Percentiles rank a stretch among this genome's conserved stretches.
phyloP scores from a whole-genome alignment of 2,113 vertebrate genomes.

The Sebastes fasciatus region DNA sequence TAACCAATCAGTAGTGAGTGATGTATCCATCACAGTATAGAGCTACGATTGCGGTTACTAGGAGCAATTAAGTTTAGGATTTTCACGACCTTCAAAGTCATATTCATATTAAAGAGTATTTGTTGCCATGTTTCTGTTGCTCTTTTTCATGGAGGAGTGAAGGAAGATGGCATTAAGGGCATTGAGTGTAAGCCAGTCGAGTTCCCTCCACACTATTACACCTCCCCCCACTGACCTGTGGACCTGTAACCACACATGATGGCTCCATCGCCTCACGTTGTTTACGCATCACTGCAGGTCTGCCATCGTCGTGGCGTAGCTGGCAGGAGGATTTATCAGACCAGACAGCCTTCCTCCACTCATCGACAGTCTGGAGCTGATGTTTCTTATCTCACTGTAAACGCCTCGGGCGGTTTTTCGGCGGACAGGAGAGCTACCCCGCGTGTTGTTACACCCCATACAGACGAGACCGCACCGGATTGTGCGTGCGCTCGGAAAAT shows the following conservation, averaged over 20 bases:
- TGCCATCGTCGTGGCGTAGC: neutral
- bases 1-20: neutral
- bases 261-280: slow-evolving; percentile 35
- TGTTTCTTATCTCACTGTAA: slow-evolving; percentile 65
- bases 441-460: slow-evolving; percentile 42
- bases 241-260: slow-evolving; percentile 29
- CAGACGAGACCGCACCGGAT: slow-evolving; percentile 41
- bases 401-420: slow-evolving; percentile 34
- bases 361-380: slow-evolving; percentile 51
- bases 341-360: slow-evolving; percentile 63
- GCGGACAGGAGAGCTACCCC: slow-evolving; percentile 47
- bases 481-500: slow-evolving; percentile 42
- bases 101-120: neutral
- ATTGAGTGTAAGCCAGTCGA: neutral
- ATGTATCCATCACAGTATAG: neutral
- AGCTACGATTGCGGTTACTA: neutral
- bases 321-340: slow-evolving; percentile 52
- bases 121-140: neutral
- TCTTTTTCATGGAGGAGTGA: neutral
- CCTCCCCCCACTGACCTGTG: slow-evolving; percentile 34
- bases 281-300: slow-evolving; percentile 26
- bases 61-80: neutral
- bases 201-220: neutral
- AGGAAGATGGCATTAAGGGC: neutral
- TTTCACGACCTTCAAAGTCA: neutral